Evolutionary conservation across 2,888 invertebrate genomes (phyloP), one percentile per base, ranked within the genome.

Genomic region (Chironomus riparius): DNA sequence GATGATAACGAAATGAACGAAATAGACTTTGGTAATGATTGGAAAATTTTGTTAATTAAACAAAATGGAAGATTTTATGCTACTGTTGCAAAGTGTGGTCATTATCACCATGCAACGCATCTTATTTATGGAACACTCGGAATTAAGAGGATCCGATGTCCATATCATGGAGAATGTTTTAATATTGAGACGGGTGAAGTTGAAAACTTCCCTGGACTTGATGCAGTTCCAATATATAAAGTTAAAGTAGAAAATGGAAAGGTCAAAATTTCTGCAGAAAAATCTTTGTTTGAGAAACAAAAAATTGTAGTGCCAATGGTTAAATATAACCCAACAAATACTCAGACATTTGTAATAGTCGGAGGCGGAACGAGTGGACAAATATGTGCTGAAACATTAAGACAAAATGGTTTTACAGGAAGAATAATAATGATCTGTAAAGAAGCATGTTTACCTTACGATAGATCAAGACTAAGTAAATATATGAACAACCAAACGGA

Each of bases 121-220:
- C 83, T 98, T 72, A 88, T 88, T 4, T 92, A 90, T 74, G 97
- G 97, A 38, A 92, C 91, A 0, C 83, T 96, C 68, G 92, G 93
- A 38, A 89, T 93, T 77, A 96, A 95, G 0, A 88, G 91, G 77
- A 85, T 98, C 1, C 88, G 97, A 74, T 98, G 98, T 82, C 97
- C 94, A 0, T 97, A 96, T 95, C 98, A 98, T 81, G 98, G 98
- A 1, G 98, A 98, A 3, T 97, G 97, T 83, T 98, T 98, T 82
- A 93, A 91, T 82, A 86, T 91, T 18, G 88, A 88, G 80, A 96
- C 93, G 1, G 98, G 98, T 77, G 98, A 98, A 80, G 98, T 98
- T 81, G 98, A 98, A 86, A 98, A 98, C 82, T 97, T 94, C 81
- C 98, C 98, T 4, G 97, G 97, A 0, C 87, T 97, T 78, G 97